Base-by-base conservation (phyloP, 2,113 vertebrate species). In the Perca schrenkii region DNA sequence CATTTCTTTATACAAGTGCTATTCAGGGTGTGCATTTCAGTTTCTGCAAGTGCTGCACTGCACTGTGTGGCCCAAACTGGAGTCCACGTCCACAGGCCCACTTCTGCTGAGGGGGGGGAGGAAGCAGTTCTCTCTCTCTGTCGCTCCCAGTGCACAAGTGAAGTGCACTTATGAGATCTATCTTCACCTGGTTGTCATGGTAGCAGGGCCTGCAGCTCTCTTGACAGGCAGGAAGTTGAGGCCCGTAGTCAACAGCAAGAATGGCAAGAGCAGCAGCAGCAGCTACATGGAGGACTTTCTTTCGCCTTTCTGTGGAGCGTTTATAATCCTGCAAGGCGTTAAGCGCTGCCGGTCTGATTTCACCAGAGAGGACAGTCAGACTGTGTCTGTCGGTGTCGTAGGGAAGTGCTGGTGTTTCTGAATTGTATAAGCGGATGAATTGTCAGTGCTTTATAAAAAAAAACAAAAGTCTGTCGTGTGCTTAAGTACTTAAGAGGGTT, bases 1-100 rank as follows among this genome's bases (percentile, higher is more conserved):
- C 97, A 96, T 96, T 96, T 95, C 94, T 96, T 95, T 96, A 95
- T 94, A 97, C 97, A 98, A 98, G 97, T 98, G 98, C 97, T 98
- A 95, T 94, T 95, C 88, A 95, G 90, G 96, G 92, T 95, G 96
- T 97, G 98, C 97, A 92, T 96, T 97, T 94, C 93, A 93, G 95
- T 92, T 95, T 95, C 95, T 94, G 95, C 95, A 96, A 97, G 97
- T 97, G 97, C 96, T 96, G 93, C 95, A 94, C 93, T 90, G 94
- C 93, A 93, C 94, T 80, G 76, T 91, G 94, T 91, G 94, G 93
- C 93, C 92, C 83, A 91, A 90, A 74, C 69, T n/a, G 68, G 63
- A 72, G 73, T 71, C 78, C 62, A 15, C 47, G 47, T 89, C 80
- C 88, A 4, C 64, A 8, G 60, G 77, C 84, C 86, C 60, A 57